Percentiles rank a stretch among this genome's conserved stretches.
Evolutionary conservation across 1,140 invertebrate species (phyloP).

Genomic region (Tigriopus japonicus): DNA sequence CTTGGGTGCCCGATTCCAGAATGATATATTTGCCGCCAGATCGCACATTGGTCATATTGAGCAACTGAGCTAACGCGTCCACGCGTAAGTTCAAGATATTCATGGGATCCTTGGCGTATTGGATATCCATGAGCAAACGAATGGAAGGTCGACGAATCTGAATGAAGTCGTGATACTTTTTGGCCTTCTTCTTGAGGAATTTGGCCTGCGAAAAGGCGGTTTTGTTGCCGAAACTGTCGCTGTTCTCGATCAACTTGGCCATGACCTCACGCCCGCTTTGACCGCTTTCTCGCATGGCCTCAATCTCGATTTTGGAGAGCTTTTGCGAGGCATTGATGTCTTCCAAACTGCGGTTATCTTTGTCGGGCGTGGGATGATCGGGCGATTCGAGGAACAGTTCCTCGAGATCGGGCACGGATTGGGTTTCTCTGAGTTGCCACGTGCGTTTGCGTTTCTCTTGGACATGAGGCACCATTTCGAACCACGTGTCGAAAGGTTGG

Average conservation of each 20-base stretch:
- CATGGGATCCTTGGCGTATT: conserved; percentile 47
- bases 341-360: conserved; percentile 58
- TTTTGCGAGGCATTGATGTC: conserved; percentile 71
- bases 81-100: conserved; percentile 56
- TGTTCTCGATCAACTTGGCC: conserved; percentile 65
- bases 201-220: conserved; percentile 85
- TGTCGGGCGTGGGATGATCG: conserved; percentile 31
- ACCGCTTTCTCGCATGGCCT: conserved; percentile 48
- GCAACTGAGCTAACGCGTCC: conserved; percentile 68
- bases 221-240: conserved; percentile 46
- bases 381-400: conserved; percentile 34
- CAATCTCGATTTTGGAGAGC: conserved; percentile 59
- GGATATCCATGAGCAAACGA: conserved; percentile 50
- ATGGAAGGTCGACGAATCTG: conserved; percentile 53
- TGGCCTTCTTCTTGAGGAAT: conserved; percentile 80
- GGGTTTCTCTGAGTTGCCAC: neutral
- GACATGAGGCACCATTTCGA: conserved; percentile 50
- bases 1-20: conserved; percentile 67
- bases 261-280: conserved; percentile 61
- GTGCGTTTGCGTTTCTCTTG: conserved; percentile 30
- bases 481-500: conserved; percentile 51
- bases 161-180: conserved; percentile 64
- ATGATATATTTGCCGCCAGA: conserved; percentile 54
- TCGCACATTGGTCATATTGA: conserved; percentile 57
- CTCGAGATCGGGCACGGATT: conserved; percentile 9